These are phyloP conservation scores for Psittacula derbiana DNA, from an alignment of 2,797 vertebrate species.

Conservation along the genomic window DNA sequence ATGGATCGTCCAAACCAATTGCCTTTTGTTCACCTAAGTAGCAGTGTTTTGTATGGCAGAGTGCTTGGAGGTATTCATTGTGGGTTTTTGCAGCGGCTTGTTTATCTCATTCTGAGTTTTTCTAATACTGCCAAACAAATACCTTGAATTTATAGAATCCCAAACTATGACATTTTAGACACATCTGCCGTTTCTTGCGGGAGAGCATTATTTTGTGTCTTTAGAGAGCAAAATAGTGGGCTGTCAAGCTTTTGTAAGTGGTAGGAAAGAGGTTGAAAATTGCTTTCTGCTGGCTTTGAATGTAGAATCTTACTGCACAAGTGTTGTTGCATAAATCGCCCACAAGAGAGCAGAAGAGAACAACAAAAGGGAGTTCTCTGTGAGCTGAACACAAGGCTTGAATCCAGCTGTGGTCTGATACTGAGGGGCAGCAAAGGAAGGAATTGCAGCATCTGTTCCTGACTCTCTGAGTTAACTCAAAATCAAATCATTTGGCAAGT, in stretches of 20 bases:
- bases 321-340: slow-evolving; percentile 41
- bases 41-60: not conserved
- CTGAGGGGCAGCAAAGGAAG: not conserved
- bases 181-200: not conserved
- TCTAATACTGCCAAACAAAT: not conserved
- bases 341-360: slow-evolving; percentile 72
- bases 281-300: not conserved
- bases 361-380: not conserved
- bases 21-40: not conserved
- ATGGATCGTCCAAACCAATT: not conserved
- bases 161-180: not conserved
- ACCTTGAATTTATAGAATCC: not conserved
- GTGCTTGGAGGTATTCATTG: not conserved
- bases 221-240: not conserved
- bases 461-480: not conserved
- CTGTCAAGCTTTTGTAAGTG: not conserved
- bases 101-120: not conserved
- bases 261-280: not conserved
- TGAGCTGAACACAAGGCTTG: not conserved
- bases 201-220: not conserved
- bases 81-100: not conserved
- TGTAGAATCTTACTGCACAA: not conserved
- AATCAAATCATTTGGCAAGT: not conserved
- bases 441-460: not conserved
- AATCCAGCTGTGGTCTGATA: not conserved